Conservation (phyloP, 1,140 invertebrate species). For the Pachyrhynchus sulphureomaculatus region DNA sequence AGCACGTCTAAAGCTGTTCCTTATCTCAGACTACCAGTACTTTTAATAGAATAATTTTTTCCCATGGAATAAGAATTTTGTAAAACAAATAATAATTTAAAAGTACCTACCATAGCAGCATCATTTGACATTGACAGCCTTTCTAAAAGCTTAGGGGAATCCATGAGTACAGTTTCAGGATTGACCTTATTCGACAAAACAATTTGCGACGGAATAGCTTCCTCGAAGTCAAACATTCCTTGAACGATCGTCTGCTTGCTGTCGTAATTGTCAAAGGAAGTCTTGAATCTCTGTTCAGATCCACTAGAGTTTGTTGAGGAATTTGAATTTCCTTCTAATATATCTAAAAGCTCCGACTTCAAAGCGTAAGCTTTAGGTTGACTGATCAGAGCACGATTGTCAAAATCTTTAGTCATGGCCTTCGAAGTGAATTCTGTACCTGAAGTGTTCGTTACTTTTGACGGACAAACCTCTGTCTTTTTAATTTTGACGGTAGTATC, state of each 20-base stretch:
- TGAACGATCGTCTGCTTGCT: slow-evolving; percentile 20
- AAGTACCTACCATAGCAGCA: slow-evolving; percentile 12
- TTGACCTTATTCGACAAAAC: slow-evolving; percentile 34
- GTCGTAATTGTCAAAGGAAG: slow-evolving; percentile 13
- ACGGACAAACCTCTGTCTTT: neutral
- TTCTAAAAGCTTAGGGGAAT: slow-evolving; percentile 38
- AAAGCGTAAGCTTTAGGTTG: slow-evolving; percentile 22
- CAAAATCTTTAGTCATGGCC: slow-evolving; percentile 27
- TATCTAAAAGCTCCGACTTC: slow-evolving; percentile 27
- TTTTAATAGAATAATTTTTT: too few relatives aligned
- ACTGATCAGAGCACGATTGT: slow-evolving; percentile 2
- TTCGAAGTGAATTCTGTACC: slow-evolving; percentile 30
- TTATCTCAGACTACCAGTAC: too few relatives aligned
- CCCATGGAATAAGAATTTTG: too few relatives aligned
- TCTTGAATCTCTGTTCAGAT: slow-evolving; percentile 20
- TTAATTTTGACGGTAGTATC: neutral
- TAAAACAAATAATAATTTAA: too few relatives aligned
- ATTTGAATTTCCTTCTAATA: slow-evolving; percentile 36
- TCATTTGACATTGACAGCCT: slow-evolving; percentile 30
- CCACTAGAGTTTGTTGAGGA: slow-evolving; percentile 18
- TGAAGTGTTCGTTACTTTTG: neutral
- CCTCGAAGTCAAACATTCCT: slow-evolving; percentile 41
- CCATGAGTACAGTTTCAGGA: slow-evolving; percentile 19
- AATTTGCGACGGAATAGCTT: slow-evolving; percentile 42
- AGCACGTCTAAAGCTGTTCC: too few relatives aligned